Base-by-base conservation (phyloP, 2,113 vertebrate species). In the Dasyprocta punctata region DNA sequence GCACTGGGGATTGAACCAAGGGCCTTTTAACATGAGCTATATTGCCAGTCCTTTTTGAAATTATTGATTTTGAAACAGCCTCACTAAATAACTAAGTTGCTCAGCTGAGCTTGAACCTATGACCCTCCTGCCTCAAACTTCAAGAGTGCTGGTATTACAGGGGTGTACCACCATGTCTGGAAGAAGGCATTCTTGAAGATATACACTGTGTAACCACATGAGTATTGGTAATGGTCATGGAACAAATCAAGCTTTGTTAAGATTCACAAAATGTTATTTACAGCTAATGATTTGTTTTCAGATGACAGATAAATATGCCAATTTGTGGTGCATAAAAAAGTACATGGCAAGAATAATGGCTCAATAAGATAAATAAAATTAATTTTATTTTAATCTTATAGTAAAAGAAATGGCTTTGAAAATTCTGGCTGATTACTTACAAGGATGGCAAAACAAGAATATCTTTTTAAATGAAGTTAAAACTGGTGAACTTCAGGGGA, bases 361-460 rank as follows among this genome's bases (percentile, higher is more conserved):
- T 36, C 38, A 82, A 54, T 89, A 82, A 88, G 86, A 93, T 92
- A 80, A 96, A 93, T 85, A 89, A 94, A 97, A 92, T 90, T 60
- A 44, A 63, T 95, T 96, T 65, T 91, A 73, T 92, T 90, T 96
- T 95, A 96, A 90, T 85, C 26, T 92, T 92, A 77, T 61, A 69
- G 52, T 88, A 81, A 89, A 96, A 89, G 86, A 97, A 60, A 86
- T 97, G 38, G 19, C 44, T 95, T 95, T 96, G 91, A 94, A 93
- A 96, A 61, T 58, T 77, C 88, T 38, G 91, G 87, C 69, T 83
- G 58, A 96, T 91, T 93, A 87, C 67, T 94, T 92, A 89, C 36
- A 69, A 41, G 92, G 71, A 38, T 93, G 83, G 95, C 41, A 94
- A 65, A 93, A 94, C 73, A 92, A 81, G 69, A 93, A 52, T 28